Conservation (phyloP, 2,113 vertebrate genomes). For the Corydoras sp. region DNA sequence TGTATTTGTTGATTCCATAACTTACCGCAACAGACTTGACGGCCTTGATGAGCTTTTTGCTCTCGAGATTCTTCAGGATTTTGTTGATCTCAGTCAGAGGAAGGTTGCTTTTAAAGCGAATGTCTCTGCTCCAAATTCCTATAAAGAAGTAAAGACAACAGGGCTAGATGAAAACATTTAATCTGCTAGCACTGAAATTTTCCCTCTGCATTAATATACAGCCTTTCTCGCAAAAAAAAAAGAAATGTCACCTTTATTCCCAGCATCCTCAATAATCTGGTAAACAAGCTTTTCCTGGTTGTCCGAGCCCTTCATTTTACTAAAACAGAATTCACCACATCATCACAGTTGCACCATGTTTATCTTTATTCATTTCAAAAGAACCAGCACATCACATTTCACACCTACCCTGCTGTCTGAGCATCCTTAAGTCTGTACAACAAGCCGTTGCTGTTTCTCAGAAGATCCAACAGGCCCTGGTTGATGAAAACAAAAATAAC, state of each 20-base stretch:
- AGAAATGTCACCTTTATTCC: slow-evolving; percentile 83
- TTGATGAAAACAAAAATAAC: slow-evolving; percentile 7
- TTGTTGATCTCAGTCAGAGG: slow-evolving; percentile 98
- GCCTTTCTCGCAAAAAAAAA: background rate
- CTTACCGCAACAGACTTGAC: slow-evolving; percentile 98
- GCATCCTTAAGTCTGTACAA: slow-evolving; percentile 90
- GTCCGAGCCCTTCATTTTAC: slow-evolving; percentile 98
- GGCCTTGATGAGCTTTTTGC: slow-evolving; percentile 98
- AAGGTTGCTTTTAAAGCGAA: slow-evolving; percentile 95
- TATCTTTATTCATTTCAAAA: no score
- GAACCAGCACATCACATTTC: no score
- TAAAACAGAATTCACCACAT: slow-evolving; percentile 55
- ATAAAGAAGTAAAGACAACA: background rate
- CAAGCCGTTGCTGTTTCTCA: slow-evolving; percentile 86
- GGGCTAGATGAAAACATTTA: no score
- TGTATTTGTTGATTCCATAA: slow-evolving; percentile 25
- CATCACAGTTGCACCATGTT: background rate
- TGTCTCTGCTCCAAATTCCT: slow-evolving; percentile 98
- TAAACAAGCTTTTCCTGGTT: slow-evolving; percentile 98
- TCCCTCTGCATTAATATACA: no score
- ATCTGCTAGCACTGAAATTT: background rate
- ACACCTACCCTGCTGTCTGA: slow-evolving; percentile 76
- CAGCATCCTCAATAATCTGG: slow-evolving; percentile 96
- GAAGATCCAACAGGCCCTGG: slow-evolving; percentile 90
- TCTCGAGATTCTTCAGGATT: slow-evolving; percentile 97